Base-by-base conservation (phyloP, 2,888 invertebrate genomes). In the Oxycera nigricornis region DNA sequence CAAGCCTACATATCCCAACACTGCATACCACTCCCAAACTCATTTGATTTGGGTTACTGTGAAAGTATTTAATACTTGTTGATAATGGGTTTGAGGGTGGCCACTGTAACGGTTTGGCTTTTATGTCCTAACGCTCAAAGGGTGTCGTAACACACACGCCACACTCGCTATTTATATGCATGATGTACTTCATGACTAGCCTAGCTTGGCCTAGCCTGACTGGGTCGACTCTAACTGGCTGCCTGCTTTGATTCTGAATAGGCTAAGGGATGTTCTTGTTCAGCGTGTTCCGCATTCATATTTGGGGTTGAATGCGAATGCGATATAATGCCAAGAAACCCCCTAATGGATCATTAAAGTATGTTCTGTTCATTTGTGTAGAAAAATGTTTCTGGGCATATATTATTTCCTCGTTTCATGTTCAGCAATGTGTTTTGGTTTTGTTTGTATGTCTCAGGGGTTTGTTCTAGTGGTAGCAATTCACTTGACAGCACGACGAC, bases 321-420 rank as follows among this genome's bases (percentile, higher is more conserved):
- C 70, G 52, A 70, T 46, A 70, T 30, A 50, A 17, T 30, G 14
- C 39, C 28, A 72, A 72, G 26, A 57, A n/a, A 31, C 57, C 72
- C 72, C 72, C 72, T 57, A 72, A 72, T 72, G 72, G 72, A 72
- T 72, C 72, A 72, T 72, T 72, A 72, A 72, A 72, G 72, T 72
- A 57, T 72, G 72, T 72, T 72, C 72, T 39, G 57, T 72, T 59
- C 72, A 72, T 72, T 72, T 72, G 30, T 72, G 72, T 72, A 72
- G 70, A 70, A 70, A 70, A 70, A 70, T 70, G 52, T 70, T 70
- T 24, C 52, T 52, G 30, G 17, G 65, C 20, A 52, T 70, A n/a
- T n/a, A 70, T 70, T 70, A 70, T 70, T 70, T 50, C 70, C 70
- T 55, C n/a, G n/a, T n/a, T n/a, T 20, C 65, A 41, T 22, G 41